Base-by-base conservation (phyloP, 2,797 vertebrate species). In the Perodicticus potto region DNA sequence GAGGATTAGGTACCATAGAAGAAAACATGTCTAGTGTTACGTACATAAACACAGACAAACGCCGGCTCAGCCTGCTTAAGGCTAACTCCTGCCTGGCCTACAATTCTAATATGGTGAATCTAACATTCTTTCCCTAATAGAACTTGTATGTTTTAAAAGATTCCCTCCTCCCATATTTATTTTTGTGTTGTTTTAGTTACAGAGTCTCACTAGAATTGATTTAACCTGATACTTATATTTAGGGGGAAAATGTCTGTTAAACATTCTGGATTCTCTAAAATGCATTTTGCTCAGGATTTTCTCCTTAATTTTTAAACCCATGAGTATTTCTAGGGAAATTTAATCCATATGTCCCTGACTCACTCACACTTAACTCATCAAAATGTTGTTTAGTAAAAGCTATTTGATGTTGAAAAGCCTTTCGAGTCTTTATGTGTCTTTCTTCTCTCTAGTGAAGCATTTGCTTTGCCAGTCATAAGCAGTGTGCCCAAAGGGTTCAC, bases 321-420 rank as follows among this genome's bases (percentile, higher is more conserved):
- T 97, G 96, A 97, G 96, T 95, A 97, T 97, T 97, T 97, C 93
- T 96, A 96, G 96, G 96, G 86, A 98, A 98, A 98, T 98, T 93
- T 97, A 97, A 97, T 96, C 97, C 97, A 97, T 98, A 97, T 98
- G 97, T 96, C 86, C 97, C 93, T 93, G 87, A 97, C 94, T 98
- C 97, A 97, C 95, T 97, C 97, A 97, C 97, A 98, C 97, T 97
- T 97, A 97, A 98, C 97, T 98, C 97, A 98, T 97, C 97, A 97
- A 97, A 97, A 96, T 88, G 93, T 96, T 97, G 97, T 97, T 97
- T 97, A 93, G 93, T 96, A 97, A 97, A 97, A 97, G 93, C 97
- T 94, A 97, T 97, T 98, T 97, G 97, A 97, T 98, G 97, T 98
- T 93, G 78, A 82, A 93, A 97, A 95, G 96, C 94, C 96, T 96